phyloP scores from a whole-genome alignment of 2,113 vertebrate species.

The Nannobrachium achirus region DNA sequence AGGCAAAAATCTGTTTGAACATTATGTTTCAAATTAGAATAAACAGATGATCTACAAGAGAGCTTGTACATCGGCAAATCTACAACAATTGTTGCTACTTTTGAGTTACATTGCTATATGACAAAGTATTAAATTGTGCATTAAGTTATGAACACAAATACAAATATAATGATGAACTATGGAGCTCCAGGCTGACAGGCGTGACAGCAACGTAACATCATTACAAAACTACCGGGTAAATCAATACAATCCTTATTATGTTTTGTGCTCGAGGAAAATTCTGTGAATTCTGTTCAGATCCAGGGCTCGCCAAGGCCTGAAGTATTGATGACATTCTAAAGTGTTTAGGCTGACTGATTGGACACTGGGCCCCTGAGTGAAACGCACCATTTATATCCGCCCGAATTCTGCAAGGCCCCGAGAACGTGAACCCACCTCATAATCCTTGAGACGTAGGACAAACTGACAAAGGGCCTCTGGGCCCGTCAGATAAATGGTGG shows the following conservation, averaged over 20 bases:
- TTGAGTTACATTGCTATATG: not conserved
- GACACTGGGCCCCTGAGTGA: constrained; percentile 58
- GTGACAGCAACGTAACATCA: too few species aligned
- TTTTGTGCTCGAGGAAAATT: constrained; percentile 34
- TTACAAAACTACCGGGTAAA: not conserved
- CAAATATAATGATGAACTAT: constrained; percentile 9
- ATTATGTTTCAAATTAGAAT: too few species aligned
- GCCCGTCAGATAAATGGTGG: constrained; percentile 17
- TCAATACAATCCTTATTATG: constrained; percentile 9
- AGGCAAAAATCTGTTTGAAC: too few species aligned
- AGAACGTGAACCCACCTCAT: constrained; percentile 60
- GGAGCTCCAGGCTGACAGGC: not conserved
- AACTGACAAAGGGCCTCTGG: constrained; percentile 43
- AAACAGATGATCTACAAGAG: too few species aligned
- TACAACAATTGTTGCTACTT: too few species aligned
- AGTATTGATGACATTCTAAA: constrained; percentile 50
- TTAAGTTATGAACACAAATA: not conserved
- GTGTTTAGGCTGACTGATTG: constrained; percentile 63
- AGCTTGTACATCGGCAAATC: too few species aligned
- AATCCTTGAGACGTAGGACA: constrained; percentile 65
- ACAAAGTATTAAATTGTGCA: not conserved
- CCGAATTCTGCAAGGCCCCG: constrained; percentile 48
- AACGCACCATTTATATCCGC: constrained; percentile 59
- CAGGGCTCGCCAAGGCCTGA: constrained; percentile 47
- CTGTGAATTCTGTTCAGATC: constrained; percentile 19